A percentile compares a stretch with the other conserved stretches of the same genome.
Evolutionary conservation across 2,113 vertebrate species (phyloP).

Genomic region (Uropsilus gracilis): DNA sequence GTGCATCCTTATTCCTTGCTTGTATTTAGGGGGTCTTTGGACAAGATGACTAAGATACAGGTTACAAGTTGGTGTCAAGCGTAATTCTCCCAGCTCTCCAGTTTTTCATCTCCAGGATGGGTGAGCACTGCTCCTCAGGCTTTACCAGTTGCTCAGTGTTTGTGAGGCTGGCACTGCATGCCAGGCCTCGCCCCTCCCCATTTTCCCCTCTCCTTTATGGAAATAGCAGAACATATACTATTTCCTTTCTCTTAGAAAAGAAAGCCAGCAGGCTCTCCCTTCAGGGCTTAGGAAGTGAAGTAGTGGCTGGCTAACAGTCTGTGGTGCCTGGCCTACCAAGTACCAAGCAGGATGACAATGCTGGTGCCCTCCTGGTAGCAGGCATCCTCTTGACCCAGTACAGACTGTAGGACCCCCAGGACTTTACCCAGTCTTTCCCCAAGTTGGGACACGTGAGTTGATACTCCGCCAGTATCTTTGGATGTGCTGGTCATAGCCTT

Average conservation of each 20-base stretch:
- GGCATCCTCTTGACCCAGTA: neutral
- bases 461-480: neutral
- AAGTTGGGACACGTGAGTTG: neutral
- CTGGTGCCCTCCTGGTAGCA: neutral
- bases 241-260: neutral
- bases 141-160: neutral
- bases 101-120: neutral
- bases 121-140: neutral
- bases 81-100: fast-evolving
- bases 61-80: neutral
- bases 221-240: neutral
- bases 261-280: neutral
- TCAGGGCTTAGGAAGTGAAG: neutral
- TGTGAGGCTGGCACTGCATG: neutral
- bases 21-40: neutral
- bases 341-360: neutral
- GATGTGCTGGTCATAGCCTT: conserved; percentile 40
- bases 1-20: neutral
- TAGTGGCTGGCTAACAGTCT: neutral
- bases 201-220: neutral
- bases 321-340: neutral
- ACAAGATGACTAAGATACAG: neutral
- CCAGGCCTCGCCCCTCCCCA: neutral
- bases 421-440: neutral
- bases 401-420: neutral